These are phyloP conservation scores for Drosophila pallidifrons DNA, from an alignment of 1,140 invertebrate genomes.

Conservation along the genomic window DNA sequence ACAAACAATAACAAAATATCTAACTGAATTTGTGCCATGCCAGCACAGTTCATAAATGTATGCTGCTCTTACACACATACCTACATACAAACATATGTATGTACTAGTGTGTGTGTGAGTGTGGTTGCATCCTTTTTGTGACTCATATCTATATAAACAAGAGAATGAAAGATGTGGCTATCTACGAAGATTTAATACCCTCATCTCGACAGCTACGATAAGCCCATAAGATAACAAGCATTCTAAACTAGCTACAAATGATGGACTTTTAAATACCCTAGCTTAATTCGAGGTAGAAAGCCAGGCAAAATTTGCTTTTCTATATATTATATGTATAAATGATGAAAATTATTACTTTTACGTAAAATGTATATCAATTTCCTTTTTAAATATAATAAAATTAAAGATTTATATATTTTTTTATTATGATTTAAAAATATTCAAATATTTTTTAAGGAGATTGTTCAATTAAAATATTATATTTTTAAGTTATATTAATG, in stretches of 20 bases:
- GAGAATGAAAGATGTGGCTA: slow-evolving; percentile 8
- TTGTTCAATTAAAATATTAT: no score
- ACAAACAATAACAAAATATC: slow-evolving; percentile 52
- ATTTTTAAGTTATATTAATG: no score
- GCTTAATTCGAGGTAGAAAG: not conserved
- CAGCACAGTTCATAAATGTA: slow-evolving; percentile 46
- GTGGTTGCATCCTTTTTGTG: slow-evolving; percentile 57
- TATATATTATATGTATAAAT: no score
- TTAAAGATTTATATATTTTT: no score
- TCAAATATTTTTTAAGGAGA: no score
- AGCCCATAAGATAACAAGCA: slow-evolving; percentile 4
- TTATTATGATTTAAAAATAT: no score
- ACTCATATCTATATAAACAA: not conserved
- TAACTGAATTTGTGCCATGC: slow-evolving; percentile 69
- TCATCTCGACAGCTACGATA: slow-evolving; percentile 10
- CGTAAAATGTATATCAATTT: no score
- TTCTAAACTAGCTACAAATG: not conserved
- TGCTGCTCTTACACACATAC: slow-evolving; percentile 1
- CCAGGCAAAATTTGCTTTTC: no score
- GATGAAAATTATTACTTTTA: no score
- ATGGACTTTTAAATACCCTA: not conserved
- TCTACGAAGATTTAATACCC: slow-evolving; percentile 13
- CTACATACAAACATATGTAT: not conserved
- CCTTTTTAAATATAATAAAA: no score
- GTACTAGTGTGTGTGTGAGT: slow-evolving; percentile 20